Percentiles rank a stretch among this genome's conserved stretches.
These are phyloP conservation scores for Pachyrhynchus sulphureomaculatus DNA, from an alignment of 1,140 invertebrate species.

Conservation along the genomic window DNA sequence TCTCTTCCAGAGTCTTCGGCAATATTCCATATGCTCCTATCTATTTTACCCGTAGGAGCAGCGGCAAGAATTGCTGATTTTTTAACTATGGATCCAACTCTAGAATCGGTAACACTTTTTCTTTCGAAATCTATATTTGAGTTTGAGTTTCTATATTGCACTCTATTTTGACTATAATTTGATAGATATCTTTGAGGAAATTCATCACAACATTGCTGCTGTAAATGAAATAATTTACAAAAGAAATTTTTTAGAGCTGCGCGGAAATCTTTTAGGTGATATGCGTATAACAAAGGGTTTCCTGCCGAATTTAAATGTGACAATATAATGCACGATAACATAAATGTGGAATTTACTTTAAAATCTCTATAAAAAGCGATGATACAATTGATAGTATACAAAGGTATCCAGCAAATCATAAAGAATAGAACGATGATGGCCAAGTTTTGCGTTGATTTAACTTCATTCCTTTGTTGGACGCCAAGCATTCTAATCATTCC, in stretches of 20 bases:
- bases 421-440: conserved; percentile 90
- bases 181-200: conserved; percentile 10
- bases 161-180: conserved; percentile 20
- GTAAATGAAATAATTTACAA: conserved; percentile 56
- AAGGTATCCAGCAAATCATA: conserved; percentile 88
- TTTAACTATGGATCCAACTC: conserved; percentile 39
- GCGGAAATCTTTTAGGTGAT: conserved; percentile 84
- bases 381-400: conserved; percentile 89
- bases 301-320: conserved; percentile 87
- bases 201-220: conserved; percentile 14
- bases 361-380: conserved; percentile 75
- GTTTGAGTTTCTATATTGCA: conserved; percentile 46
- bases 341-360: conserved; percentile 65
- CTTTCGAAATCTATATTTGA: conserved; percentile 28
- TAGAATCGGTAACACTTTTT: not conserved
- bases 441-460: conserved; percentile 88
- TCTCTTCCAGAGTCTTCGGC: conserved; percentile 45
- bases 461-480: conserved; percentile 79
- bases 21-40: conserved; percentile 52
- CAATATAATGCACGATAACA: conserved; percentile 81
- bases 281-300: conserved; percentile 86
- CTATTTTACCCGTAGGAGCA: conserved; percentile 47
- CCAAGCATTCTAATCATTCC: conserved; percentile 77
- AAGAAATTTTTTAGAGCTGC: conserved; percentile 69
- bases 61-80: conserved; percentile 50